Evolutionary conservation across 2,888 invertebrate genomes (phyloP).

Genomic region (Troilus luridus): DNA sequence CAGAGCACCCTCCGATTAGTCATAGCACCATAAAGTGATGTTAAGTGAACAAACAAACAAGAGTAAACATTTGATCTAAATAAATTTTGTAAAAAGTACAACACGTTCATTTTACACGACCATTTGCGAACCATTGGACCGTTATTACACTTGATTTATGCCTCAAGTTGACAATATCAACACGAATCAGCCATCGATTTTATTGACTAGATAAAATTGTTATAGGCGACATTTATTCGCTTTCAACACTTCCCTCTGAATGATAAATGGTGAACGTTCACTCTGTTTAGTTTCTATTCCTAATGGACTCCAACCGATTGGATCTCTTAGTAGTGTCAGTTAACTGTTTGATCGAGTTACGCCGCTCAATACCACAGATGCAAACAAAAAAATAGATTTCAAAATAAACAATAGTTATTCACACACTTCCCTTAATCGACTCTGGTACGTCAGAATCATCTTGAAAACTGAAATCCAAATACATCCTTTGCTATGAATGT

Average conservation of each 20-base stretch:
- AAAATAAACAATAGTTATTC: neutral
- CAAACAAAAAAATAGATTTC: neutral
- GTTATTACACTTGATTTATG: neutral
- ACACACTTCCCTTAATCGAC: too few species aligned
- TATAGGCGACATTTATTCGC: neutral
- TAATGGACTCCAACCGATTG: neutral
- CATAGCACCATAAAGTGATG: too few species aligned
- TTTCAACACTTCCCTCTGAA: neutral
- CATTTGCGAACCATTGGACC: neutral
- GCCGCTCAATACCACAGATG: neutral
- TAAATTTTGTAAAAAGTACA: neutral
- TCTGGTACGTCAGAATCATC: too few species aligned
- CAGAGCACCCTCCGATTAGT: too few species aligned
- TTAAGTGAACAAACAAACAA: neutral
- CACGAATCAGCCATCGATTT: neutral
- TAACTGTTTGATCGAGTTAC: neutral
- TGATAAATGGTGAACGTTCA: neutral
- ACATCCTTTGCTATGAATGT: too few species aligned
- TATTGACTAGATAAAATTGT: neutral
- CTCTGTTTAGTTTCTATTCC: neutral
- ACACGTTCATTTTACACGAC: neutral
- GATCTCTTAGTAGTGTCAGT: neutral
- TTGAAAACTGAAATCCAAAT: too few species aligned
- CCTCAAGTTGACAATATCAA: neutral
- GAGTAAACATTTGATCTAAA: neutral